phyloP scores from a whole-genome alignment of 2,797 vertebrate species.

The Enoplosus armatus region DNA sequence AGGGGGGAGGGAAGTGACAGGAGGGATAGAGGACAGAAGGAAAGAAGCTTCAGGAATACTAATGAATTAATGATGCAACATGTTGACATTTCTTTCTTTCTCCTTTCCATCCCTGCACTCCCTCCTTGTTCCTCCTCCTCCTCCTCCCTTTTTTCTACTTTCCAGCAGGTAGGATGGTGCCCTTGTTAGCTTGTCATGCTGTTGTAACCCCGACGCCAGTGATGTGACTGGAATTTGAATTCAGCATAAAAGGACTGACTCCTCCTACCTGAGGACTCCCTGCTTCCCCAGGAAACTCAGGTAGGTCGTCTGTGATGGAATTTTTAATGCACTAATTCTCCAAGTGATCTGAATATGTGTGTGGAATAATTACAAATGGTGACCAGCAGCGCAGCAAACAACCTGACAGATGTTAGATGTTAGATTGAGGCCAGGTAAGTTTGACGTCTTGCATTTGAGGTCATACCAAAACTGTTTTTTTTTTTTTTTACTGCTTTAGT shows the following conservation, averaged over 20 bases:
- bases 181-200: slow-evolving; percentile 64
- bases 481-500: not conserved
- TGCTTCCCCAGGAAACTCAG: slow-evolving; percentile 37
- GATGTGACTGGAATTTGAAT: slow-evolving; percentile 68
- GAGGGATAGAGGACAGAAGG: slow-evolving; percentile 19
- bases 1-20: not conserved
- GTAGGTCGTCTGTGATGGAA: slow-evolving; percentile 31
- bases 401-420: not conserved
- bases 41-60: slow-evolving; percentile 48
- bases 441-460: not conserved
- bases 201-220: slow-evolving; percentile 59
- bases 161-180: slow-evolving; percentile 54
- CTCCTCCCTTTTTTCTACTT: not conserved
- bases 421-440: not conserved
- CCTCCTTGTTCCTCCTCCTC: not conserved
- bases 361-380: not conserved
- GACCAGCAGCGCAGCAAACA: not conserved
- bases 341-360: not conserved
- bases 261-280: slow-evolving; percentile 43
- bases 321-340: not conserved
- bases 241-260: slow-evolving; percentile 2
- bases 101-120: slow-evolving; percentile 17
- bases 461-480: too few relatives aligned
- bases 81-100: slow-evolving; percentile 67
- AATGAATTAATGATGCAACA: slow-evolving; percentile 73